Percentiles rank a stretch among this genome's conserved stretches.
Conservation (phyloP, 2,888 invertebrate species). For the Eristalinus aeneus region DNA sequence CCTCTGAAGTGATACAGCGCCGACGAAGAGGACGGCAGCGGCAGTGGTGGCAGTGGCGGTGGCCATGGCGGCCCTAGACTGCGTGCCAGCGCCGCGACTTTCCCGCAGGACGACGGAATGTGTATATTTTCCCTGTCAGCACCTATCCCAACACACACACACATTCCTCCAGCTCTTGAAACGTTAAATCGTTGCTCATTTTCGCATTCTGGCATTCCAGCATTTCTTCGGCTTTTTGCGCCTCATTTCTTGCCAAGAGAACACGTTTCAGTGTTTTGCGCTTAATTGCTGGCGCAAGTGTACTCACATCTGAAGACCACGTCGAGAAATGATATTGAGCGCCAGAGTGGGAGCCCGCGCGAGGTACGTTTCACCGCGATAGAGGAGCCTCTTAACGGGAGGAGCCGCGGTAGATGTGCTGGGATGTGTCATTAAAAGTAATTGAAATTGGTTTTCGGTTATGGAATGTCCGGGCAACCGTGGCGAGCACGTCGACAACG, state of each 20-base stretch:
- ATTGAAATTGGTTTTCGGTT: conserved; percentile 69
- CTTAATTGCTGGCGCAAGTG: conserved; percentile 55
- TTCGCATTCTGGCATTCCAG: conserved; percentile 5
- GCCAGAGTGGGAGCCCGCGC: neutral
- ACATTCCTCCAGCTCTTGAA: conserved; percentile 59
- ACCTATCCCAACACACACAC: neutral
- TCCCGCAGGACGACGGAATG: neutral
- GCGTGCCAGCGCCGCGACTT: conserved; percentile 1
- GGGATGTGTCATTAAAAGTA: conserved; percentile 61
- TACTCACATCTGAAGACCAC: conserved; percentile 20
- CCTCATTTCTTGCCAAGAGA: conserved; percentile 23
- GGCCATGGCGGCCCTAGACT: neutral
- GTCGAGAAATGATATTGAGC: neutral
- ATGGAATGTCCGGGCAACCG: neutral
- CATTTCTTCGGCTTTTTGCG: neutral
- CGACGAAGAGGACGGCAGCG: too few species aligned
- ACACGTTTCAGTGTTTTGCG: conserved; percentile 26
- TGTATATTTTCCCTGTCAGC: conserved; percentile 24
- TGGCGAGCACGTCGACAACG: neutral
- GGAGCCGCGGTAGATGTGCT: neutral
- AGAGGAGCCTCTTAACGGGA: conserved; percentile 18
- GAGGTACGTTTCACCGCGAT: neutral
- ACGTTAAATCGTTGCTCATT: conserved; percentile 54
- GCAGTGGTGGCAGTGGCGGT: too few species aligned
- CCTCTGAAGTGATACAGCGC: conserved; percentile 13